Conservation (phyloP, 2,888 invertebrate species). For the Arrhopalites spinosus region DNA sequence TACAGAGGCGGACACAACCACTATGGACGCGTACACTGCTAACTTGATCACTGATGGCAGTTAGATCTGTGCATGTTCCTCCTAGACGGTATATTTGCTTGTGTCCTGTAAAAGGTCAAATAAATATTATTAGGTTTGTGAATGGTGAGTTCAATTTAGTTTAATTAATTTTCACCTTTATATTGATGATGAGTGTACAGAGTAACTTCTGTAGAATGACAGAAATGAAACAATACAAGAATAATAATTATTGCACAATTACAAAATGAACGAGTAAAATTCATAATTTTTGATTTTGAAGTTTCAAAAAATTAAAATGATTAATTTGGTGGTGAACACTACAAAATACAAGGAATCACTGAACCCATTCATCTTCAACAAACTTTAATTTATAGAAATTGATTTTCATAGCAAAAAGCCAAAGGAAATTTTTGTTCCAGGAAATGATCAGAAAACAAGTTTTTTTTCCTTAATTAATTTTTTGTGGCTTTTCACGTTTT, state of each 20-base stretch:
- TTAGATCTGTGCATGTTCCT: not conserved
- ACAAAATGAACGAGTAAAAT: no score
- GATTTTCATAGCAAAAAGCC: no score
- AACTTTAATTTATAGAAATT: no score
- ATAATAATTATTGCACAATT: not conserved
- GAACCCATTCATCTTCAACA: no score
- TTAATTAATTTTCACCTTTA: not conserved
- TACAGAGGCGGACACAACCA: slow-evolving; percentile 19
- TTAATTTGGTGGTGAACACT: no score
- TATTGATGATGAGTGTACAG: not conserved
- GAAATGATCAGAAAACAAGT: no score
- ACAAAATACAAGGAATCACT: no score
- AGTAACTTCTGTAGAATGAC: not conserved
- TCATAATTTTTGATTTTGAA: no score
- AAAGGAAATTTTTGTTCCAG: no score
- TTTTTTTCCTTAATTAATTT: no score
- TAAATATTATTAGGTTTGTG: not conserved
- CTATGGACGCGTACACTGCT: not conserved
- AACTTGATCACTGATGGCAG: not conserved
- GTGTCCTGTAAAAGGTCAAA: not conserved
- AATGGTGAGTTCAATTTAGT: not conserved
- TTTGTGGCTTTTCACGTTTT: no score
- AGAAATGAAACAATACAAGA: not conserved
- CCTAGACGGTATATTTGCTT: not conserved
- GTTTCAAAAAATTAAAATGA: no score